These are phyloP conservation scores for Chaetophractus vellerosus DNA, from an alignment of 2,797 vertebrate genomes.

Conservation along the genomic window DNA sequence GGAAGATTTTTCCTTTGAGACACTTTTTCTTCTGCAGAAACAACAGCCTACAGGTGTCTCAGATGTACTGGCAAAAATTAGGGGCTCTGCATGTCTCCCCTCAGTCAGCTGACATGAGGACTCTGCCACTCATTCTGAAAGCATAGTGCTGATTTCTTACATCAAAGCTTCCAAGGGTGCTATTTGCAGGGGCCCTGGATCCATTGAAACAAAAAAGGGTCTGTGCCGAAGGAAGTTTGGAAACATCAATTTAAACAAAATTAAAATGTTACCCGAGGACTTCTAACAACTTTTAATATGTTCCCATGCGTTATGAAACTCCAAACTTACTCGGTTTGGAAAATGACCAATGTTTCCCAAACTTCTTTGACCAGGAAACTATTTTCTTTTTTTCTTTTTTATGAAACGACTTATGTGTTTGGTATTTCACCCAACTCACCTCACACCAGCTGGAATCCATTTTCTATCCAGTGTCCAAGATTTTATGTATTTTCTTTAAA, in stretches of 20 bases:
- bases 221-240: background rate
- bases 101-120: background rate
- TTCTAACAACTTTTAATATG: background rate
- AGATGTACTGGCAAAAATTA: background rate
- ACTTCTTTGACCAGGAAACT: background rate
- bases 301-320: background rate
- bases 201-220: background rate
- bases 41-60: background rate
- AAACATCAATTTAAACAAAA: conserved; percentile 36
- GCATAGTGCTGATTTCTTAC: background rate
- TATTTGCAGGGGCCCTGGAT: background rate
- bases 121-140: background rate
- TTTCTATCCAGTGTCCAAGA: background rate
- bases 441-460: background rate
- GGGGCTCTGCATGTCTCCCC: background rate
- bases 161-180: background rate
- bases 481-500: conserved; percentile 2
- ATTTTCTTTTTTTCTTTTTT: background rate
- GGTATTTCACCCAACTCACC: background rate
- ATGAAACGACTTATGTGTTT: background rate
- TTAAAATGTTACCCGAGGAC: background rate
- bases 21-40: background rate
- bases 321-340: background rate
- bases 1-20: background rate
- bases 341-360: background rate